phyloP scores from a whole-genome alignment of 2,113 vertebrate genomes.

The Helogale parvula region DNA sequence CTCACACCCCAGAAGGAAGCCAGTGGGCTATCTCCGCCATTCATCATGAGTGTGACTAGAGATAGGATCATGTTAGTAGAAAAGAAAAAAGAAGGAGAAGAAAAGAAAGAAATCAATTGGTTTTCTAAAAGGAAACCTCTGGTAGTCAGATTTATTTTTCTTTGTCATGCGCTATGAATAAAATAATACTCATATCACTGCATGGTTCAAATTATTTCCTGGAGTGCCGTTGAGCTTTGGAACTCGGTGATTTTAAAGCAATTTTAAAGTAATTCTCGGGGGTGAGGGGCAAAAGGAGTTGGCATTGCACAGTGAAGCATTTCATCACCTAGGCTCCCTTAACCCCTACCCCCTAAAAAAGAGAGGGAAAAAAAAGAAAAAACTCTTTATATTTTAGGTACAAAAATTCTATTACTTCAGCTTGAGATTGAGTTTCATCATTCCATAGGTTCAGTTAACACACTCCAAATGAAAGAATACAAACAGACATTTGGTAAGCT shows the following conservation, averaged over 20 bases:
- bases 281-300: neutral
- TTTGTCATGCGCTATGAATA: constrained; percentile 58
- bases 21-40: neutral
- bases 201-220: constrained; percentile 61
- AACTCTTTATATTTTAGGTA: constrained; percentile 53
- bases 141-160: constrained; percentile 60
- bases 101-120: neutral
- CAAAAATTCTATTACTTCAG: constrained; percentile 54
- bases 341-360: neutral
- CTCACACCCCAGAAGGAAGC: neutral
- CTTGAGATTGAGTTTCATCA: constrained; percentile 55
- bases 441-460: constrained; percentile 56
- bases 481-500: constrained; percentile 68
- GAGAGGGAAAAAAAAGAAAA: neutral
- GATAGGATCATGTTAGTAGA: neutral
- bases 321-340: constrained; percentile 46
- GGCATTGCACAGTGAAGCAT: neutral
- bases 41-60: neutral
- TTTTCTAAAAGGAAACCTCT: constrained; percentile 49
- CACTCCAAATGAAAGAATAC: constrained; percentile 49
- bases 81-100: too few species aligned
- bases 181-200: constrained; percentile 4
- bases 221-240: constrained; percentile 17
- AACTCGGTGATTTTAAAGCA: constrained; percentile 37
- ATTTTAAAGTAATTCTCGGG: constrained; percentile 35